Percentiles rank a stretch among this genome's conserved stretches.
These are phyloP conservation scores for Macrosteles quadrilineatus DNA, from an alignment of 1,140 invertebrate genomes.

Conservation along the genomic window DNA sequence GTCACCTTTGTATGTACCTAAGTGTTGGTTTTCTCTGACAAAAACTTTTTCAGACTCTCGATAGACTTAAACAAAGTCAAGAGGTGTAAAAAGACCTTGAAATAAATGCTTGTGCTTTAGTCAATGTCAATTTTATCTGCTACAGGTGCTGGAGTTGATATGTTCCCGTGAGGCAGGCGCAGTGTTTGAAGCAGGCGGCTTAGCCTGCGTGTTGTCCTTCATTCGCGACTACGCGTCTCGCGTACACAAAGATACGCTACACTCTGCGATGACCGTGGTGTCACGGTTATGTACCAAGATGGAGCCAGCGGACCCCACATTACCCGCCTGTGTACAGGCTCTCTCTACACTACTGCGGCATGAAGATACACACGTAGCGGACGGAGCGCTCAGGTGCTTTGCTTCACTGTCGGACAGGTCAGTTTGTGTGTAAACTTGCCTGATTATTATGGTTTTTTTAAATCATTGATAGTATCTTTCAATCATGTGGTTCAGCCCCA, in stretches of 20 bases:
- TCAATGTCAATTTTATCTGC: too few species aligned
- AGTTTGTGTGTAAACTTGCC: too few species aligned
- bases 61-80: too few species aligned
- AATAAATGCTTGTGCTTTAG: too few species aligned
- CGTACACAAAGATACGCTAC: conserved; percentile 95
- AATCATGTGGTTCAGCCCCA: too few species aligned
- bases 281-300: conserved; percentile 92
- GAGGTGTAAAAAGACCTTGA: too few species aligned
- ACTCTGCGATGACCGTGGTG: conserved; percentile 94
- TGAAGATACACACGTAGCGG: conserved; percentile 90
- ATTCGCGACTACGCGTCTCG: conserved; percentile 87
- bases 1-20: too few species aligned
- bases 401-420: conserved; percentile 95
- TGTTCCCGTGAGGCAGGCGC: conserved; percentile 96
- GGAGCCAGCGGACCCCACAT: conserved; percentile 88
- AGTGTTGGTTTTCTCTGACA: too few species aligned
- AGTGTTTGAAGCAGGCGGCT: conserved; percentile 95
- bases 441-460: too few species aligned
- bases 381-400: conserved; percentile 96
- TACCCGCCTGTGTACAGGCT: conserved; percentile 89
- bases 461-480: too few species aligned
- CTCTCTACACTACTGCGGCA: conserved; percentile 90
- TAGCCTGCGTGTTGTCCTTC: conserved; percentile 93
- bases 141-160: conserved; percentile 90
- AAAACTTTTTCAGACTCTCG: too few species aligned